These are phyloP conservation scores for Coenobita brevimanus DNA, from an alignment of 1,140 invertebrate species.

Conservation along the genomic window DNA sequence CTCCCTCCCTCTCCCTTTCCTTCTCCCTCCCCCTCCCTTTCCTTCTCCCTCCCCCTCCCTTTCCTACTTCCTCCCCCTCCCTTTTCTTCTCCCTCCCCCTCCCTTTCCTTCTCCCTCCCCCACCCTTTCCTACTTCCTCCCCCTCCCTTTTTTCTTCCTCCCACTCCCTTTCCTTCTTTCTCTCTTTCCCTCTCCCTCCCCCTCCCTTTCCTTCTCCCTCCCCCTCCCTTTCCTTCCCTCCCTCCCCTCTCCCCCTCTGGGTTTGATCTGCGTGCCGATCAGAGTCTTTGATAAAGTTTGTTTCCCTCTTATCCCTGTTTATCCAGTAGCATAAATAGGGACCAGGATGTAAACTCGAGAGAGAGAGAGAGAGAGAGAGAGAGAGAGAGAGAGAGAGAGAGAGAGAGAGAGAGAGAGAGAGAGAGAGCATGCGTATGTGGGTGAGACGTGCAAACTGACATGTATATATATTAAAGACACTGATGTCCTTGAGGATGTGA, in stretches of 20 bases:
- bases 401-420: background rate
- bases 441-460: background rate
- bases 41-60: no score
- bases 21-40: background rate
- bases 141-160: background rate
- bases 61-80: background rate
- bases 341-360: no score
- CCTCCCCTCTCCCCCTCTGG: background rate
- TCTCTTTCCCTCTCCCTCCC: no score
- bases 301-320: no score
- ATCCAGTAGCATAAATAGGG: no score
- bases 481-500: background rate
- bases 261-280: background rate
- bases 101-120: background rate
- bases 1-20: no score
- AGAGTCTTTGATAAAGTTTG: no score
- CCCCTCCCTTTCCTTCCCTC: background rate
- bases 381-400: background rate
- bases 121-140: no score
- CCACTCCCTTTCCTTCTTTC: background rate
- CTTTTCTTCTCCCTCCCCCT: background rate
- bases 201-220: background rate
- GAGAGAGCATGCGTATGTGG: no score
- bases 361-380: slow-evolving; percentile 17
- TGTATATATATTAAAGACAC: background rate